These are phyloP conservation scores for Cydia amplana DNA, from an alignment of 1,140 invertebrate species.

Conservation along the genomic window DNA sequence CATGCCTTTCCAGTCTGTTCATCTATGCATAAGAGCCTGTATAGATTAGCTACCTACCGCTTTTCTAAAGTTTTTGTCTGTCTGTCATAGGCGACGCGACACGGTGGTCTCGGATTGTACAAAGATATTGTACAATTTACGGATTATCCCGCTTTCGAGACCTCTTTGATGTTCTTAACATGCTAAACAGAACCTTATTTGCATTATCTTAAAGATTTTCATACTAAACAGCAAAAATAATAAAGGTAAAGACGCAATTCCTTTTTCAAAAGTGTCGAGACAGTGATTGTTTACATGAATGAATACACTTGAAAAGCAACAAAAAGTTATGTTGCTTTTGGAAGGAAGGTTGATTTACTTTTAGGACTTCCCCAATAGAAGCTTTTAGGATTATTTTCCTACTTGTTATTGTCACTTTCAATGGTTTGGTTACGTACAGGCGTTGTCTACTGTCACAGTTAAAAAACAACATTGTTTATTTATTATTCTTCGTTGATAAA, in stretches of 20 bases:
- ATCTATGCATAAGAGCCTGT: background rate
- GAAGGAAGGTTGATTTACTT: background rate
- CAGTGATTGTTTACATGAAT: conserved; percentile 10
- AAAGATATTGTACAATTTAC: conserved; percentile 17
- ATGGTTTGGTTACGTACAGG: too few species aligned
- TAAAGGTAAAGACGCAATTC: conserved; percentile 7
- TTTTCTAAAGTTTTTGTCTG: conserved; percentile 2
- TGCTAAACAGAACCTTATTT: conserved; percentile 9
- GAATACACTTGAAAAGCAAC: conserved; percentile 23
- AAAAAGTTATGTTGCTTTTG: conserved; percentile 5
- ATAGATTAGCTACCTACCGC: background rate
- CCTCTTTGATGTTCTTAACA: conserved; percentile 7
- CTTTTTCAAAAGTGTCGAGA: conserved; percentile 4
- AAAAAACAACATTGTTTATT: too few species aligned
- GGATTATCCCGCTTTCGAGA: conserved; percentile 20
- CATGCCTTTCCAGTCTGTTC: background rate
- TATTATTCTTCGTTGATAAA: too few species aligned
- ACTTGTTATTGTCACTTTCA: too few species aligned
- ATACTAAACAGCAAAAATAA: background rate
- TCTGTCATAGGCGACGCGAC: conserved; percentile 6
- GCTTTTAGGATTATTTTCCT: background rate
- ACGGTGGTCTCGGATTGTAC: conserved; percentile 25
- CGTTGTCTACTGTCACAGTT: too few species aligned
- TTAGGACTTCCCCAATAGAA: conserved; percentile 9
- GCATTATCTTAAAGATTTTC: background rate